phyloP scores from a whole-genome alignment of 2,113 vertebrate species.

The Phaethon lepturus region DNA sequence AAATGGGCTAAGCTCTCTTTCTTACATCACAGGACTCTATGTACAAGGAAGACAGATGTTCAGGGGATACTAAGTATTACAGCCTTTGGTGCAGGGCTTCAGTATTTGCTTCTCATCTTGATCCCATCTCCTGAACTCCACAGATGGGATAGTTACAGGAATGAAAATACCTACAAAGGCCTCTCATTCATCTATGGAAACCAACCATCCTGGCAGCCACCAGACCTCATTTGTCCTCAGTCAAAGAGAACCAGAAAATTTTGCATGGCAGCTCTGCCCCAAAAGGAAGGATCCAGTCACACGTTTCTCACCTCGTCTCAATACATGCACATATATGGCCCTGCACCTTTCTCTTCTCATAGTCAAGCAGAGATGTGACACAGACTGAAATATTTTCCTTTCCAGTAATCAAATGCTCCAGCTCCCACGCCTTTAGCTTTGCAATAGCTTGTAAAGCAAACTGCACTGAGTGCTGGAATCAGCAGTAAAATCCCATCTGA shows the following conservation, averaged over 20 bases:
- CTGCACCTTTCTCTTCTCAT: not conserved
- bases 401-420: not conserved
- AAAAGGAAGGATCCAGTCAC: not conserved
- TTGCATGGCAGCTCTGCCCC: not conserved
- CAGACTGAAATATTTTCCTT: not conserved
- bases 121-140: not conserved
- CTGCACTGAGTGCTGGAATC: not conserved
- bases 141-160: not conserved
- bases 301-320: not conserved
- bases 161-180: not conserved
- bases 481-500: not conserved
- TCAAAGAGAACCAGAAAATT: not conserved
- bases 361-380: not conserved
- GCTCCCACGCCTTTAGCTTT: not conserved
- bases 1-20: not conserved
- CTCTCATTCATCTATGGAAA: not conserved
- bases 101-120: not conserved
- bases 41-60: not conserved
- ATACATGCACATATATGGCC: not conserved
- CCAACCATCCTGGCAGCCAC: not conserved
- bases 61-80: not conserved
- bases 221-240: not conserved
- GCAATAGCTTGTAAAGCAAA: conserved; percentile 17
- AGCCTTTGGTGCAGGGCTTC: not conserved
- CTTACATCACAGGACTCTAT: not conserved